Conservation (phyloP, 2,797 vertebrate species). For the Microctenopoma lineatum region DNA sequence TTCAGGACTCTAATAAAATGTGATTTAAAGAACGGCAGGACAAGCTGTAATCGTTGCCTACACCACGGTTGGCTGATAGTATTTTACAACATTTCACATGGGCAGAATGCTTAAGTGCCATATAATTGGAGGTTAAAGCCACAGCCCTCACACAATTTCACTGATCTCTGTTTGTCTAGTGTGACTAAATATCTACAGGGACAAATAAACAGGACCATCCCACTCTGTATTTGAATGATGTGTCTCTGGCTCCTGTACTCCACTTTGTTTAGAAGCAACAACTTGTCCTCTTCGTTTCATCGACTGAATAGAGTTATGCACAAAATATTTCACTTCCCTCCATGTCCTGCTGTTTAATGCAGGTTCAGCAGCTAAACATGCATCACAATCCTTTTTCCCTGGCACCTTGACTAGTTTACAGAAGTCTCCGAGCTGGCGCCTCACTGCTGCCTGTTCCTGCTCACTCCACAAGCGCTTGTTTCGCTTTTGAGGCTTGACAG, state of each 20-base stretch:
- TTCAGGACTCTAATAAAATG: constrained; percentile 13
- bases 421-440: constrained; percentile 77
- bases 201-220: constrained; percentile 80
- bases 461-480: constrained; percentile 76
- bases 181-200: constrained; percentile 66
- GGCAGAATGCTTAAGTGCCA: constrained; percentile 20
- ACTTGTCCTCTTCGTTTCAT: constrained; percentile 67
- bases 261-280: constrained; percentile 46
- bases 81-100: constrained; percentile 31
- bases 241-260: constrained; percentile 53
- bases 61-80: constrained; percentile 15
- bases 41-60: constrained; percentile 19
- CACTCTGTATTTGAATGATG: constrained; percentile 60
- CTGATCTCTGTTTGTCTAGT: not conserved
- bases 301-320: constrained; percentile 80
- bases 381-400: constrained; percentile 79
- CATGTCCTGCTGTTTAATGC: constrained; percentile 74
- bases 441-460: constrained; percentile 76
- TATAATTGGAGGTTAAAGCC: constrained; percentile 26
- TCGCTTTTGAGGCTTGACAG: constrained; percentile 70
- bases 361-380: constrained; percentile 78
- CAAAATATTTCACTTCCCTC: constrained; percentile 81
- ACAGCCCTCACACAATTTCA: constrained; percentile 18
- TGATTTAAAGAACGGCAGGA: constrained; percentile 28
- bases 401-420: constrained; percentile 75